Base-by-base conservation (phyloP, 1,140 invertebrate species). In the Fopius arisanus region DNA sequence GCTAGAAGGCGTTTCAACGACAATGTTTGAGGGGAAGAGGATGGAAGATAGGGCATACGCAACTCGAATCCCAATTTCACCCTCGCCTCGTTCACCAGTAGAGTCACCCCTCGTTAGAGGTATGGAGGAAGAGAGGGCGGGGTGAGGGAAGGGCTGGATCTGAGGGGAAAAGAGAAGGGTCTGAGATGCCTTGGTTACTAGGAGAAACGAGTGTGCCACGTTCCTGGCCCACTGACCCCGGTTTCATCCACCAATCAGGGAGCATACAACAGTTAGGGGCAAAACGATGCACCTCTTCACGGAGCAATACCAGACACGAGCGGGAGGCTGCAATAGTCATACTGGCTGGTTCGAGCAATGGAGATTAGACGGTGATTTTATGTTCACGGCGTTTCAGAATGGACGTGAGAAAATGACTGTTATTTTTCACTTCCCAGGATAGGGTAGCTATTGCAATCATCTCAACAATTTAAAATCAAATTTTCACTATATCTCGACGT, bases 191-290 rank as follows among this genome's bases (percentile, higher is more conserved):
- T 65, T 65, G 33, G 62, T 31, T n/a, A 19, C 16, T 10, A 33
- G 40, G 54, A 43, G 59, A 69, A 63, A 69, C 67, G 66, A 73
- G 51, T 69, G 51, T 59, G 67, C 12, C 68, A 51, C 40, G 70
- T 70, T 19, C 67, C 40, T 76, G 75, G 67, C 72, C 72, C 68
- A 77, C 72, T 77, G 75, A 77, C 75, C 75, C 72, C 28, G 41
- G 48, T 48, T 51, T 33, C 67, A 69, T 76, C 40, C 41, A 9
- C 72, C 72, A 77, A 76, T 76, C 75, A 73, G 67, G 16, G 33
- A 7, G 9, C 7, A 10, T 7, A 37, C 7, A 7, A 7, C 9
- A 37, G 54, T 12, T 21, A 12, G 23, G 19, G 3, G 1, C 19
- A 2, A 59, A 59, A 59, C 19, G 54, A 23, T 59, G 54, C 33